A percentile compares a stretch with the other conserved stretches of the same genome.
Conservation (phyloP, 2,888 invertebrate species). For the Campaea margaritaria region DNA sequence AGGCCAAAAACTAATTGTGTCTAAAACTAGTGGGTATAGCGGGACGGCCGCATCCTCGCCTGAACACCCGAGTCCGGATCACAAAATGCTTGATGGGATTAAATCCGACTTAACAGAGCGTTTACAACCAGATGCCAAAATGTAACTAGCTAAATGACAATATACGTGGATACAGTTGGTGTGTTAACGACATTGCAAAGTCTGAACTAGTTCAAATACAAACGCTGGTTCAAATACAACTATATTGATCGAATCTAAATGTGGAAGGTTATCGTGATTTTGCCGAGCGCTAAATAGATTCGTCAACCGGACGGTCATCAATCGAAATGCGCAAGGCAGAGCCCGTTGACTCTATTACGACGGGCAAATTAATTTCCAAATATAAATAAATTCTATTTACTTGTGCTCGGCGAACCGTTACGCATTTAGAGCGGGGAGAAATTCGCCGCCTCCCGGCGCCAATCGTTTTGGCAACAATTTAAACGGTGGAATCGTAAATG, state of each 20-base stretch:
- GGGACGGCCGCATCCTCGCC: constrained; percentile 43
- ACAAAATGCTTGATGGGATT: constrained; percentile 58
- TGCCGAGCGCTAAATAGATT: constrained; percentile 44
- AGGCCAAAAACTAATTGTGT: constrained; percentile 75
- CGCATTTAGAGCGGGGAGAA: constrained; percentile 72
- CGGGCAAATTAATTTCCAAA: constrained; percentile 76
- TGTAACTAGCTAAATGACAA: constrained; percentile 37
- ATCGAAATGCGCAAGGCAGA: constrained; percentile 58
- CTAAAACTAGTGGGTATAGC: constrained; percentile 47
- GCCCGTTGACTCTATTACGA: constrained; percentile 65
- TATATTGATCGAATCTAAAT: too few relatives aligned
- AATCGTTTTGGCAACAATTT: constrained; percentile 82
- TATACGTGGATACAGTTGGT: background rate
- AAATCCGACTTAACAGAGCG: constrained; percentile 56
- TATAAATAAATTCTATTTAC: constrained; percentile 82
- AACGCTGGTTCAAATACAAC: too few relatives aligned
- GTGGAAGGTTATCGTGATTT: constrained; percentile 23
- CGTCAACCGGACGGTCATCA: constrained; percentile 57
- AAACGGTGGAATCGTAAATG: constrained; percentile 79
- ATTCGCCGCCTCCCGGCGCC: constrained; percentile 64
- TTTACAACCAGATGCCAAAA: constrained; percentile 52
- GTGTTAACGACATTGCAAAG: background rate
- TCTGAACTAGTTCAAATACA: too few relatives aligned
- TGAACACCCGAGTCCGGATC: constrained; percentile 46
- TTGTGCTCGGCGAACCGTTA: constrained; percentile 77